Evolutionary conservation across 2,797 vertebrate genomes (phyloP), one percentile per base, ranked within the genome.

Genomic region (Echiichthys vipera): DNA sequence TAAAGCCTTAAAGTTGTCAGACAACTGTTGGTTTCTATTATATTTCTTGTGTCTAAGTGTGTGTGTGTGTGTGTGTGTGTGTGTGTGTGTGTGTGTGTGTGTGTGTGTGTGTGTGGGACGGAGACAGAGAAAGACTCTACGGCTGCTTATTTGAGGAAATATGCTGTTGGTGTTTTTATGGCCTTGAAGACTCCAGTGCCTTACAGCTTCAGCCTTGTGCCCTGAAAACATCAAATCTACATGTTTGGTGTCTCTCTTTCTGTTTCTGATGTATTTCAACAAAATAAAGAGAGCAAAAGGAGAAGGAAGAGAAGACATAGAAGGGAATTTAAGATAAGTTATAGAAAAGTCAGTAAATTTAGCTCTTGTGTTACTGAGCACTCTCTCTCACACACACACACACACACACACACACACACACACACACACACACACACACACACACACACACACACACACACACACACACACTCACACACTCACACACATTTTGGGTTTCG

Each of bases 81-180:
- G 46, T 69, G 49, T 51, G 68, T 57, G 51, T 61, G 42, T 65
- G 11, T 36, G 17, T 30, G 40, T 42, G 37, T 54, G 39, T 25
- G 47, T 61, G 70, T 59, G 71, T 57, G 43, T 49, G 6, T 49
- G 13, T 45, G 24, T 55, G 22, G n/a, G n/a, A n/a, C n/a, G n/a
- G n/a, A n/a, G n/a, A n/a, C n/a, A n/a, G n/a, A n/a, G n/a, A n/a
- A n/a, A n/a, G n/a, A n/a, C n/a, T n/a, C n/a, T n/a, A n/a, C n/a
- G 67, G 68, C 74, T 84, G 77, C 82, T 86, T 86, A 83, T 87
- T 82, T 84, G 84, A 86, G 75, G 73, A 89, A 86, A 86, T 83
- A 74, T 82, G 83, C 74, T 83, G 73, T 84, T 36, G 42, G 61
- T 68, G 84, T 81, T 36, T 84, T 88, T 85, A 87, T 82, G 77